phyloP scores from a whole-genome alignment of 2,113 vertebrate genomes.

The Dendrocopos noguchii region DNA sequence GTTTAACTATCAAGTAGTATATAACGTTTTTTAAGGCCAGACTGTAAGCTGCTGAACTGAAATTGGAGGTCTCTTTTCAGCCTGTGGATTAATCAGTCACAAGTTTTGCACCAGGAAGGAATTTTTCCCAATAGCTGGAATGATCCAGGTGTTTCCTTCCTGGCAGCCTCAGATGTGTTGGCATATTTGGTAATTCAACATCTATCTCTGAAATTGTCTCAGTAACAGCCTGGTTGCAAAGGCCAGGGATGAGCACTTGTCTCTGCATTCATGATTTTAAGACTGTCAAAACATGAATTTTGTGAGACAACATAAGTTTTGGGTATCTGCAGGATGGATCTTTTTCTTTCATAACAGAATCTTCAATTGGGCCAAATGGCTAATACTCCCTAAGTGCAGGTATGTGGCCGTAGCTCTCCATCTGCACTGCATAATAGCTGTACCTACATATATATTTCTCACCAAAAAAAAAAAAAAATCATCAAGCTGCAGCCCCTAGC shows the following conservation, averaged over 20 bases:
- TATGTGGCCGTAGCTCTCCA: not conserved
- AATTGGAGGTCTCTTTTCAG: not conserved
- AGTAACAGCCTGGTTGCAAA: not conserved
- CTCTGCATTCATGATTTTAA: not conserved
- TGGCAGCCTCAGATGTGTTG: not conserved
- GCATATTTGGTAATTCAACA: not conserved
- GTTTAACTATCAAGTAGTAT: not conserved
- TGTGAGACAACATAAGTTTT: not conserved
- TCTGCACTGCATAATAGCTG: not conserved
- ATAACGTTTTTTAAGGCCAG: not conserved
- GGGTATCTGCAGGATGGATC: not conserved
- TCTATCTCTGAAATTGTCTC: not conserved
- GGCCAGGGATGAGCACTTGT: not conserved
- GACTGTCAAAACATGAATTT: not conserved
- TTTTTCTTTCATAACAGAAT: not conserved
- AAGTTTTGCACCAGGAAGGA: not conserved
- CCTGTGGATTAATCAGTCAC: not conserved
- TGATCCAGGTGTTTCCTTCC: not conserved
- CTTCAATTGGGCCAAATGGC: not conserved
- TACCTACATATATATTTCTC: not conserved
- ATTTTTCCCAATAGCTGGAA: not conserved
- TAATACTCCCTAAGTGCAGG: not conserved
- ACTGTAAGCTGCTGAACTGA: not conserved
- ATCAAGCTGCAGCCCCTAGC: not conserved
- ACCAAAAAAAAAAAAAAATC: not conserved